A percentile compares a stretch with the other conserved stretches of the same genome.
Evolutionary conservation across 1,140 invertebrate species (phyloP).

Genomic region (Antheraea pernyi): DNA sequence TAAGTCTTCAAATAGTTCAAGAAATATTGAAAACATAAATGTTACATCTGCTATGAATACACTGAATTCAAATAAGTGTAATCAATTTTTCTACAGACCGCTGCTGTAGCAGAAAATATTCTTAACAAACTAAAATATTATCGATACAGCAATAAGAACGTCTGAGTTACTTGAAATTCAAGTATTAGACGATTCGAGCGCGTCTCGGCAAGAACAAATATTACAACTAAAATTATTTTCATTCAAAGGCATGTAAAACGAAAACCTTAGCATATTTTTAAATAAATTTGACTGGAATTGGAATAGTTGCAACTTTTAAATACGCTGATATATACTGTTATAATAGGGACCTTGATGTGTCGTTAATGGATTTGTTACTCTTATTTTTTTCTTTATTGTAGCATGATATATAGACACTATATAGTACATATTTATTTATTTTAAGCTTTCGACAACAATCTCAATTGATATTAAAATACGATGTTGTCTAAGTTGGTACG

Average conservation of each 20-base stretch:
- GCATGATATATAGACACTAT: no score
- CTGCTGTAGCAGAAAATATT: conserved; percentile 17
- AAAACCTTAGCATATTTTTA: conserved; percentile 21
- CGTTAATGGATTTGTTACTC: not conserved
- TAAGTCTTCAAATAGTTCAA: not conserved
- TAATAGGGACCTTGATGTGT: no score
- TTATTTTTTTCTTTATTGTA: not conserved
- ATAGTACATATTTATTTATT: no score
- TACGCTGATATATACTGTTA: conserved; percentile 9
- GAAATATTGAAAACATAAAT: not conserved
- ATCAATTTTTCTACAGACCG: no score
- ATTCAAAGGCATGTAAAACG: no score
- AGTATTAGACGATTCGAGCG: conserved; percentile 18
- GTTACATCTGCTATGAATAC: not conserved
- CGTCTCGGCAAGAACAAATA: conserved; percentile 23
- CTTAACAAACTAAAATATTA: conserved; percentile 8
- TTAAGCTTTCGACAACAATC: no score
- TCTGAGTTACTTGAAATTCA: conserved; percentile 21
- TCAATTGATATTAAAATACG: no score
- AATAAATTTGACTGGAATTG: conserved; percentile 17
- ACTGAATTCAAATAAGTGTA: no score
- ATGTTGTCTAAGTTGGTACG: no score
- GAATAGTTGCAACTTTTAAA: conserved; percentile 17
- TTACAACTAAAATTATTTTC: not conserved
- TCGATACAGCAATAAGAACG: conserved; percentile 16